These are phyloP conservation scores for Tetanocera ferruginea DNA, from an alignment of 2,888 invertebrate species.

Conservation along the genomic window DNA sequence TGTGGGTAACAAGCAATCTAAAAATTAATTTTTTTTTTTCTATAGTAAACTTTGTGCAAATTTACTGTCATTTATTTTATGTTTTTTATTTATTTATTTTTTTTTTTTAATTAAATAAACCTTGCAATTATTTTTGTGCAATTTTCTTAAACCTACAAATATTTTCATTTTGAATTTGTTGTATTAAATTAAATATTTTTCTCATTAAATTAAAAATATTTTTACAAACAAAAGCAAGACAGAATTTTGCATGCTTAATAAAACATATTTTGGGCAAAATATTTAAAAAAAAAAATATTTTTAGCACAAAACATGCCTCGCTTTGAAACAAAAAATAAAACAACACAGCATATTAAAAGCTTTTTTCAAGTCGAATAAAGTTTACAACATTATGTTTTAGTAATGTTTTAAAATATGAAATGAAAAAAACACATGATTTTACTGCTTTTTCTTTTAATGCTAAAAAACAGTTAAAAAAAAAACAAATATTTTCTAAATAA, in stretches of 20 bases:
- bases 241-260: too few species aligned
- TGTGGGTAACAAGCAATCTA: conserved; percentile 49
- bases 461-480: background rate
- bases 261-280: too few species aligned
- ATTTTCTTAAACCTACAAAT: background rate
- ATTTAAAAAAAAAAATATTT: conserved; percentile 6
- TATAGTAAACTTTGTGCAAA: background rate
- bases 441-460: background rate
- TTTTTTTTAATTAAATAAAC: conserved; percentile 8
- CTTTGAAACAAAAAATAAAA: conserved; percentile 2
- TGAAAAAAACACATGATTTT: background rate
- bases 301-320: conserved; percentile 41
- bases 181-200: background rate
- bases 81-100: too few species aligned
- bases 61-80: too few species aligned
- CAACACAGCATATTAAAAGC: background rate
- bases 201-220: background rate
- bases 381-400: conserved; percentile 63
- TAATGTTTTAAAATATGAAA: conserved; percentile 52
- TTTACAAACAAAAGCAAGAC: too few species aligned
- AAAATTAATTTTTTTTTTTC: background rate
- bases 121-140: conserved; percentile 11
- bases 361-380: background rate
- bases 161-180: background rate
- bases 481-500: background rate